Evolutionary conservation across 2,113 vertebrate genomes (phyloP).

Genomic region (Vimba vimba): DNA sequence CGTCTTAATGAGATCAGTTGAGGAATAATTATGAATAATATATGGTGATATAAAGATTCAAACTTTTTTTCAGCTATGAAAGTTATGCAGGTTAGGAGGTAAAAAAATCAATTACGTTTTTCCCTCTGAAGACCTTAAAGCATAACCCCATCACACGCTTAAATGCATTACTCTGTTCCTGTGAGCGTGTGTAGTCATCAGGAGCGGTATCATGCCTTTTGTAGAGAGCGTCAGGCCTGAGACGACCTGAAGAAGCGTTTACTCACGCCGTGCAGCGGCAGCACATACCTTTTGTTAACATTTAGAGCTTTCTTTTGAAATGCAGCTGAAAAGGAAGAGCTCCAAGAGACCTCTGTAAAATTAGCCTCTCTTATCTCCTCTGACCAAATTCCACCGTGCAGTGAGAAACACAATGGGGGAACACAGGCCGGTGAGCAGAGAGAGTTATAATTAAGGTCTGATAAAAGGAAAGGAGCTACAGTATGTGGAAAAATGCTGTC

Average conservation of each 20-base stretch:
- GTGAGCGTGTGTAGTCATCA: neutral
- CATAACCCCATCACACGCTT: neutral
- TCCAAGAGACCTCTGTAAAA: conserved; percentile 5
- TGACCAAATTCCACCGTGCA: conserved; percentile 17
- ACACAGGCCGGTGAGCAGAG: conserved; percentile 5
- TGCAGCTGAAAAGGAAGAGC: conserved; percentile 17
- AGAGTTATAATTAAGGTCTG: conserved; percentile 26
- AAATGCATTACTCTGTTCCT: conserved; percentile 5
- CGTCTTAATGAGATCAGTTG: neutral
- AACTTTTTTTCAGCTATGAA: neutral
- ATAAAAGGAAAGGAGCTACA: neutral
- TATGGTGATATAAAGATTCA: neutral
- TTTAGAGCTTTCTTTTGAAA: conserved; percentile 4
- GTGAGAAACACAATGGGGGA: conserved; percentile 11
- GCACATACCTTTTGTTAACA: conserved; percentile 31
- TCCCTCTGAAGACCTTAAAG: neutral
- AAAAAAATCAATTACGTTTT: neutral
- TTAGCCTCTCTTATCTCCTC: conserved; percentile 36
- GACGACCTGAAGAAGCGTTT: conserved; percentile 15
- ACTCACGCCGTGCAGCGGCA: conserved; percentile 4
- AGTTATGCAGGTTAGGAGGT: neutral
- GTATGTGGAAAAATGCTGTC: neutral
- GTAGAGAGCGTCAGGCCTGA: neutral
- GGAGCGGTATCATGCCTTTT: conserved; percentile 3
- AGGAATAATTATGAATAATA: neutral